Evolutionary conservation across 2,113 vertebrate genomes (phyloP), one percentile per base, ranked within the genome.

Genomic region (Noturus placidus): DNA sequence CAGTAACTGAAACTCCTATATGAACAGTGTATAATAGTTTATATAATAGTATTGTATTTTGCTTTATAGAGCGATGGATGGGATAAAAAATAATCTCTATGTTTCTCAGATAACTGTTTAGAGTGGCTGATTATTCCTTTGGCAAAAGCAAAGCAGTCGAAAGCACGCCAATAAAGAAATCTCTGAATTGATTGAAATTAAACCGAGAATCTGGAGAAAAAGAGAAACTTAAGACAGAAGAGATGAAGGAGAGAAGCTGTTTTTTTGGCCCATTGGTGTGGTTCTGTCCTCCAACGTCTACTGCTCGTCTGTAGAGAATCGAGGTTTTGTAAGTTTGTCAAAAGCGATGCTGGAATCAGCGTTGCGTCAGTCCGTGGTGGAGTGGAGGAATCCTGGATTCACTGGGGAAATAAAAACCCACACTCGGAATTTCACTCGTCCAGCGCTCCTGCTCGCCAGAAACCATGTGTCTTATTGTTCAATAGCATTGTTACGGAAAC

Each of bases 361-460:
- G 13, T 82, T 82, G 79, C 79, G 56, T 82, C 79, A 82, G 56
- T 59, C 79, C 57, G 33, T 61, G 79, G 56, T 82, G 79, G 57
- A 61, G 56, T 1, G 13, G 57, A 82, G 57, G 56, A 82, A 82
- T 82, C 79, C 79, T 59, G 79, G 57, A 61, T 82, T 61, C 79
- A 17, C 56, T 82, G 13, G 79, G 79, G 57, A 82, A 82, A 82
- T 82, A 82, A 61, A 82, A 82, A 82, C 56, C 79, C 79, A 82
- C 79, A 82, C 35, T 82, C 27, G 79, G 79, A 82, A 82, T 82
- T 82, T 82, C 33, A 82, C 56, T 82, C 30, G 13, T 61, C 79
- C 22, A 42, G 78, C 54, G 33, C 7, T 81, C 54, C 54, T 52
- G 27, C 33, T 82, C 11, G 33, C 79, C 79, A 82, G 57, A 82